Evolutionary conservation across 2,888 invertebrate genomes (phyloP), one percentile per base, ranked within the genome.

Genomic region (Protonemura montana): DNA sequence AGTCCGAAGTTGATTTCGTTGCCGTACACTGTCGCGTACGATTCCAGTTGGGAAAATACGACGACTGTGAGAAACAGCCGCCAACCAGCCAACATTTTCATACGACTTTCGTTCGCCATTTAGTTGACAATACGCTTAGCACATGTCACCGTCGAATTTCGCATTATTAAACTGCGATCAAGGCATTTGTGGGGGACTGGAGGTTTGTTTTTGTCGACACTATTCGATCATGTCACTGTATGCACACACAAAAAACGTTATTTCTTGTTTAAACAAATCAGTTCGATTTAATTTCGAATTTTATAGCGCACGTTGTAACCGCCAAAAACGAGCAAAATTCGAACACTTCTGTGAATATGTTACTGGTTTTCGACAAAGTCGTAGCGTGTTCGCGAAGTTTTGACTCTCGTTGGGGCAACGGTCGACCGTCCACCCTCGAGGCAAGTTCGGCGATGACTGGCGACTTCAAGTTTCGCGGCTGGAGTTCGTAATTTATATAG

Each of bases 1-100:
- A 93, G 94, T 94, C 94, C 94, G 89, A 93, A 94, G 91, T 94
- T 94, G 91, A 92, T 91, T 88, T 91, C 94, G 89, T 92, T 93
- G 10, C 82, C 86, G n/a, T 84, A 26, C 21, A n/a, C 26, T 25
- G 76, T 76, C 30, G 77, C 85, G 85, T 30, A 82, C 76, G 82
- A 25, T n/a, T 86, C 86, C 41, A 88, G 86, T 76, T 88, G 86
- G 7, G 86, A 81, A 0, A 88, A 27, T 29, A 88, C 87, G 29
- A 77, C 84, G 6, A 85, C n/a, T 76, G 86, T 76, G 30, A 88
- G 86, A 7, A 41, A n/a, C 76, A 88, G 82, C n/a, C 87, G 86
- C 28, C 86, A 27, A 7, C 41, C 80, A 1, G 76, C 42, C 13
- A 83, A 25, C 85, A 87, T 29, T 13, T 21, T 85, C 29, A 76